Evolutionary conservation across 92 coral and sea anemone species (phyloP), one percentile per base, ranked within the genome.

Genomic region (Zoanthus gigantus): DNA sequence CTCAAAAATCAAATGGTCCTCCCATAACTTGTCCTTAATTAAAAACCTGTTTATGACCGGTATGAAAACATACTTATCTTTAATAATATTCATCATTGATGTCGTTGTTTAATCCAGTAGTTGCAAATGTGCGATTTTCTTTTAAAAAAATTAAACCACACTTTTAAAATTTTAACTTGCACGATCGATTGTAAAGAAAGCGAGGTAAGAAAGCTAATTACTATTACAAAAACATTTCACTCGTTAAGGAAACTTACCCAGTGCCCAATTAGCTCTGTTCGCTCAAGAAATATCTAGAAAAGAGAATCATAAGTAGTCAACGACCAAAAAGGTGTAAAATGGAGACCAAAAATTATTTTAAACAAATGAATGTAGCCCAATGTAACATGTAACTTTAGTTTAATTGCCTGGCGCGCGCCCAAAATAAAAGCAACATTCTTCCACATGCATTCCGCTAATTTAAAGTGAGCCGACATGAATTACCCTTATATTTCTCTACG

Each of bases 281-380:
- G 84, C 74, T 79, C 84, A 50, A 44, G 84, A 73, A 79, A 79
- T 61, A 79, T 79, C 84, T 79, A 30, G 9, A 78, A 31, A 17
- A 8, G 37, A 46, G 65, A 58, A 58, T 14, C 6, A 18, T 58
- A 32, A 50, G 1, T 29, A 76, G 18, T 18, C 42, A 53, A 50
- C 81, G 42, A 78, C 42, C 9, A 48, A 16, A 34, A 58, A 77
- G n/a, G 1, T 45, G 63, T 2, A 15, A 30, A 18, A 3, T n/a
- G 17, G 53, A 15, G 9, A 52, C 5, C 9, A 18, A 31, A 7
- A 53, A 12, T 28, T 18, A 6, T 56, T 42, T 23, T 23, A 23
- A 15, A 4, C 5, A 32, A 16, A 9, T 16, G 56, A 17, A 42
- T 12, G 5, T 47, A n/a, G 0, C 46, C 32, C n/a, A 63, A 1